These are phyloP conservation scores for Nycticryphes semicollaris DNA, from an alignment of 2,113 vertebrate genomes.

Conservation along the genomic window DNA sequence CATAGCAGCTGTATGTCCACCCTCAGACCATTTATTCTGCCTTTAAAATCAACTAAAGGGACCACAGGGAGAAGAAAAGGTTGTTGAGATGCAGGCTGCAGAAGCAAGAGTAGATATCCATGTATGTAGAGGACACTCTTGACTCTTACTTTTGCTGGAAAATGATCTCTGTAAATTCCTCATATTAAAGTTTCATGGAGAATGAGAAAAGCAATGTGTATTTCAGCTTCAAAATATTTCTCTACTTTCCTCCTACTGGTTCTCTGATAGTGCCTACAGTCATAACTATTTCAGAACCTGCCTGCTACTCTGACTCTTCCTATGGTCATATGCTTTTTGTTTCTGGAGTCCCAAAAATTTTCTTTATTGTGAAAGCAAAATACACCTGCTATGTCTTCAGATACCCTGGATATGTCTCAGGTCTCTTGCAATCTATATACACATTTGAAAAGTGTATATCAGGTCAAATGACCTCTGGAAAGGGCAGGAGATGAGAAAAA, in stretches of 20 bases:
- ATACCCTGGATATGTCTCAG: background rate
- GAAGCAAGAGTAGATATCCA: background rate
- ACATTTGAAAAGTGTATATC: background rate
- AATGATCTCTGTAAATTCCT: background rate
- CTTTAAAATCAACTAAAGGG: background rate
- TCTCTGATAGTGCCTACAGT: background rate
- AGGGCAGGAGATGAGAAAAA: slow-evolving; percentile 35
- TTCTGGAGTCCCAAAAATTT: background rate
- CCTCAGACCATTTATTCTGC: background rate
- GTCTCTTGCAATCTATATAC: background rate
- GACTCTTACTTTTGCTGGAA: background rate
- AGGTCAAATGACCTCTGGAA: slow-evolving; percentile 12
- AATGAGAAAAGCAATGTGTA: background rate
- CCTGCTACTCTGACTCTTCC: background rate
- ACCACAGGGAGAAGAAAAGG: background rate
- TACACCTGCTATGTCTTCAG: background rate
- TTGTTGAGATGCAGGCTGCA: background rate
- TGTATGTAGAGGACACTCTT: accelerated
- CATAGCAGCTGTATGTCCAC: background rate
- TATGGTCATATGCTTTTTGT: background rate
- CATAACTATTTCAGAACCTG: background rate
- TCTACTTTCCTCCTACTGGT: background rate
- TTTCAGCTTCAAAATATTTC: background rate
- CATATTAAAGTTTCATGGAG: background rate
- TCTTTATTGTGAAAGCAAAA: background rate